Conservation (phyloP, 2,113 vertebrate genomes). For the Cephalopterus ornatus region DNA sequence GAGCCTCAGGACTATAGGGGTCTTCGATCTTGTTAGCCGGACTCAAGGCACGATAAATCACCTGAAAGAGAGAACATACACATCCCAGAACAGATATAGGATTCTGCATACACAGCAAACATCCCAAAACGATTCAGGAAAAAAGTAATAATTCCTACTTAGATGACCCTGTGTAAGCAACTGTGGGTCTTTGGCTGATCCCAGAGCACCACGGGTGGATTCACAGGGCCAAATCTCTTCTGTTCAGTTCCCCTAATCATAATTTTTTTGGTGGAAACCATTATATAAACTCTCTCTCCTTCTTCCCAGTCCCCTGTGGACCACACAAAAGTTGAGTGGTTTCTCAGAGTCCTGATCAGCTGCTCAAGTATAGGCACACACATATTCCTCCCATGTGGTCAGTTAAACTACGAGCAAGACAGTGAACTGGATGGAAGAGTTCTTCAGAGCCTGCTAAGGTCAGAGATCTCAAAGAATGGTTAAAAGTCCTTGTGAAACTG, state of each 20-base stretch:
- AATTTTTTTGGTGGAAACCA: background rate
- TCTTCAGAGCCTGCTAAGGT: background rate
- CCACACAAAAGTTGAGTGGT: background rate
- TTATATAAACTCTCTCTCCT: background rate
- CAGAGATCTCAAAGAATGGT: background rate
- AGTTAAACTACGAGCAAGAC: background rate
- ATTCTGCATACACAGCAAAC: background rate
- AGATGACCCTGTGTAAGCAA: background rate
- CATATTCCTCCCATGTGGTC: background rate
- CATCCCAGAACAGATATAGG: background rate
- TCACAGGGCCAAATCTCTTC: slow-evolving; percentile 1
- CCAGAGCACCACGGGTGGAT: background rate
- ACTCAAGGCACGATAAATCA: slow-evolving; percentile 82
- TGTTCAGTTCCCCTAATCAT: background rate
- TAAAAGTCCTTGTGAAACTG: background rate
- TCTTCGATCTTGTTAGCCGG: slow-evolving; percentile 72
- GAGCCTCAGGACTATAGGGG: slow-evolving; percentile 80
- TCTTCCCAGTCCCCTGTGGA: background rate
- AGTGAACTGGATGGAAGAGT: background rate
- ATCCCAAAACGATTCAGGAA: background rate
- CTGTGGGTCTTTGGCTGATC: background rate
- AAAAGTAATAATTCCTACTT: background rate
- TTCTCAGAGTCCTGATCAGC: background rate
- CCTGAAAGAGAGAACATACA: slow-evolving; percentile 64
- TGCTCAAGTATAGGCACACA: background rate